Base-by-base conservation (phyloP, 1,140 invertebrate genomes). In the Drosophila sulfurigaster region DNA sequence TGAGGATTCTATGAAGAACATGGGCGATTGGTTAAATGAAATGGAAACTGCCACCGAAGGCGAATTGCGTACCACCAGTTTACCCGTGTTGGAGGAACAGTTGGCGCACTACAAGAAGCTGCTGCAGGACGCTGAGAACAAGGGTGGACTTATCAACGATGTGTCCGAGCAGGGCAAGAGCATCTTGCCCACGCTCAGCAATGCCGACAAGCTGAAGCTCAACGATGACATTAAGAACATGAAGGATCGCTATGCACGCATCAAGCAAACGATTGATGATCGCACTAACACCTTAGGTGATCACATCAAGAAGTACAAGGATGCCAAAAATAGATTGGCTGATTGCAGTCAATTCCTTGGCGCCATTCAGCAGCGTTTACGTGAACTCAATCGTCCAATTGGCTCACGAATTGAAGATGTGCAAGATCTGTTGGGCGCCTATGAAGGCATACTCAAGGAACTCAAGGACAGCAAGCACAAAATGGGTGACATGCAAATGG, bases 331-430 rank as follows among this genome's bases (percentile, higher is more conserved):
- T 28, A 95, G 95, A 81, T 94, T 98, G 10, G 95, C 96, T 15
- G 96, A 97, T 79, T 96, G 96, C 49, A 94, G 96, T n/a, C 94
- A 96, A 79, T 96, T 97, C 79, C 94, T 98, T 81, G 95, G 95
- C 41, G 94, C 95, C 63, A 96, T 98, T 25, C 96, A 98, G 91
- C 95, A 95, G 59, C 96, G 98, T 88, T 92, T 99, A 1, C 96
- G 97, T 76, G 95, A 96, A 54, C 93, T 98, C 0, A 97, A 96
- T 81, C 96, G 96, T 91, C 97, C 97, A 1, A 95, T 98, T 60
- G 97, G 98, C 11, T 95, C 95, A 3, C 96, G 95, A 85, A 95
- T 96, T 3, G 97, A 98, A 91, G 97, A 98, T 85, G 96, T 97
- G 0, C 95, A 97, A 92, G 95, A 95, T 11, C 94, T 97, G 85